Conservation (phyloP, 2,797 vertebrate genomes). For the Crocodylus rhombifer region DNA sequence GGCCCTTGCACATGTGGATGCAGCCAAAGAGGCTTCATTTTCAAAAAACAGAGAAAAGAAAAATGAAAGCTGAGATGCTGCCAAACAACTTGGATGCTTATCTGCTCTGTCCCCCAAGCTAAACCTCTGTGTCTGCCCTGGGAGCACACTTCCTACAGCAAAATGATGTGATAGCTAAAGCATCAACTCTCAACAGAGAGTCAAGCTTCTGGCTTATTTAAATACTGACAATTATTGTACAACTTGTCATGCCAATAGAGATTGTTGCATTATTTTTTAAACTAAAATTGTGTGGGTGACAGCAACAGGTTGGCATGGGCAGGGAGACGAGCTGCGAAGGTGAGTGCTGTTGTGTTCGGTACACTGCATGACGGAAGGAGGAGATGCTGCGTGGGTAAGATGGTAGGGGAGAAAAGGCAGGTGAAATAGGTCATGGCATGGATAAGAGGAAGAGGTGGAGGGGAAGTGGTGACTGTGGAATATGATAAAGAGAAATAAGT, state of each 20-base stretch:
- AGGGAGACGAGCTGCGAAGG: neutral
- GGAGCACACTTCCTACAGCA: neutral
- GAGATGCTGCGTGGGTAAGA: neutral
- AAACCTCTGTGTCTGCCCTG: neutral
- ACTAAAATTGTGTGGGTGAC: conserved; percentile 8
- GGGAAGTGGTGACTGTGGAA: neutral
- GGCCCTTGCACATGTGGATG: too few relatives aligned
- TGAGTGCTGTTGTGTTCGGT: neutral
- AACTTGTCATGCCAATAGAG: neutral
- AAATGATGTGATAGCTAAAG: neutral
- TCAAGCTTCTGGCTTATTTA: neutral
- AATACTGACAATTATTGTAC: neutral
- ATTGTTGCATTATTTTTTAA: neutral
- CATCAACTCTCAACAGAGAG: neutral
- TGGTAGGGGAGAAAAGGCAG: neutral
- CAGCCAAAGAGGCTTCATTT: neutral
- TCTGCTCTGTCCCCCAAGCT: neutral
- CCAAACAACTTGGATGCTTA: accelerated
- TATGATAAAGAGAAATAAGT: neutral
- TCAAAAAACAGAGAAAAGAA: neutral
- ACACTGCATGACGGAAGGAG: neutral
- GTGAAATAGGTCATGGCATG: accelerated
- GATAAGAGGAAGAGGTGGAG: neutral
- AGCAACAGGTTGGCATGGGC: neutral
- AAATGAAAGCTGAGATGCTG: accelerated